Evolutionary conservation across 2,113 vertebrate genomes (phyloP).

Genomic region (Aspidoscelis tigris): DNA sequence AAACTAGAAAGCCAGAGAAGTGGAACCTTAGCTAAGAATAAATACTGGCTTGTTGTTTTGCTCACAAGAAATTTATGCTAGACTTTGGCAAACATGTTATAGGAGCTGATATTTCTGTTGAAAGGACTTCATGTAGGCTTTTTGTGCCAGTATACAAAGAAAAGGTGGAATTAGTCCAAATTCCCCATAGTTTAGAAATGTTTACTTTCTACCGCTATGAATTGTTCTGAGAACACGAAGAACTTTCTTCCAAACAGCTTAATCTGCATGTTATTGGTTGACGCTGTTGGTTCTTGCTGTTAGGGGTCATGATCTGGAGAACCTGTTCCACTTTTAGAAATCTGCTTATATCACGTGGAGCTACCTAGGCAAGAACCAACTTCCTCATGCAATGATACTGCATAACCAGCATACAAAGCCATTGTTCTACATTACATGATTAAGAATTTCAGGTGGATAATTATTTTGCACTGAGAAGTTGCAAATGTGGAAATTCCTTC

Average conservation of each 20-base stretch:
- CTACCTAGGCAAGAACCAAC: not conserved
- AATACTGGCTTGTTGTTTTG: constrained; percentile 64
- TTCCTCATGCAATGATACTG: not conserved
- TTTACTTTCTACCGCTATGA: constrained; percentile 63
- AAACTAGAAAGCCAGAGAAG: constrained; percentile 54
- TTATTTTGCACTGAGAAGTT: not conserved
- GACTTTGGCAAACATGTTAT: constrained; percentile 42
- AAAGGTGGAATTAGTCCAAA: constrained; percentile 72
- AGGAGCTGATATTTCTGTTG: constrained; percentile 37
- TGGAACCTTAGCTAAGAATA: constrained; percentile 60
- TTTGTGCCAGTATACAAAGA: constrained; percentile 57
- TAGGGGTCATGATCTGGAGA: not conserved
- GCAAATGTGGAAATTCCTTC: not conserved
- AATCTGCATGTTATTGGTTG: constrained; percentile 37
- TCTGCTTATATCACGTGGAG: not conserved
- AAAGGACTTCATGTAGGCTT: constrained; percentile 37
- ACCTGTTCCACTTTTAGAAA: constrained; percentile 16
- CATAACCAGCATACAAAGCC: not conserved
- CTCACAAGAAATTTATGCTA: constrained; percentile 50
- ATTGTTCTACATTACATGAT: not conserved
- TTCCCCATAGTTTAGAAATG: constrained; percentile 52
- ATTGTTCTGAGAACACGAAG: constrained; percentile 47
- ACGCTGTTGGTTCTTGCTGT: constrained; percentile 20
- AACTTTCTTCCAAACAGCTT: constrained; percentile 60
- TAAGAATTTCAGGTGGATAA: not conserved